These are phyloP conservation scores for Micrasema longulum DNA, from an alignment of 1,140 invertebrate species.

Conservation along the genomic window DNA sequence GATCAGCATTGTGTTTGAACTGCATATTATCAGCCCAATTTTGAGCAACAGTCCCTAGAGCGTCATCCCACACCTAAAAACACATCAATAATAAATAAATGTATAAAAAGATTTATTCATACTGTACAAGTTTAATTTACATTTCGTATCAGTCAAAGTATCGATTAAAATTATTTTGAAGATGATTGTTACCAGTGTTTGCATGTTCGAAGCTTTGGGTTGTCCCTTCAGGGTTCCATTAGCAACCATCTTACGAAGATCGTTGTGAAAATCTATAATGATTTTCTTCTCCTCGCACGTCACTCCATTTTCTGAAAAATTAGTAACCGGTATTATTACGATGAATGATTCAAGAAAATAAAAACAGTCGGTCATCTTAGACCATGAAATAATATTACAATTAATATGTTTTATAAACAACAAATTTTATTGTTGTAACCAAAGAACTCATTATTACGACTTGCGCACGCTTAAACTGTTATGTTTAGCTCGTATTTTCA, in stretches of 20 bases:
- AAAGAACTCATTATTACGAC: no score
- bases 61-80: conserved; percentile 51
- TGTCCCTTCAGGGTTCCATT: conserved; percentile 1
- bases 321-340: no score
- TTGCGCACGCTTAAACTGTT: no score
- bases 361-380: no score
- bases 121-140: neutral
- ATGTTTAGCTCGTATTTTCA: no score
- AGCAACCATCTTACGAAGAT: neutral
- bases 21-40: conserved; percentile 47
- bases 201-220: conserved; percentile 18
- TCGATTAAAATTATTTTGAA: neutral
- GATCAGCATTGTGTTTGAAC: conserved; percentile 38
- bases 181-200: neutral
- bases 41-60: conserved; percentile 40
- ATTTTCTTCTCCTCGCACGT: neutral
- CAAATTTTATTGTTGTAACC: no score
- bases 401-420: no score
- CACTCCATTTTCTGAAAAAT: conserved; percentile 10
- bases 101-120: neutral
- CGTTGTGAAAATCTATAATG: neutral
- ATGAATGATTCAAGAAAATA: no score
- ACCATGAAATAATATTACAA: no score
- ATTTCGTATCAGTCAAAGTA: neutral
- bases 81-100: neutral